Percentiles rank a stretch among this genome's conserved stretches.
Conservation (phyloP, 1,140 invertebrate genomes). For the Cotesia typhae region DNA sequence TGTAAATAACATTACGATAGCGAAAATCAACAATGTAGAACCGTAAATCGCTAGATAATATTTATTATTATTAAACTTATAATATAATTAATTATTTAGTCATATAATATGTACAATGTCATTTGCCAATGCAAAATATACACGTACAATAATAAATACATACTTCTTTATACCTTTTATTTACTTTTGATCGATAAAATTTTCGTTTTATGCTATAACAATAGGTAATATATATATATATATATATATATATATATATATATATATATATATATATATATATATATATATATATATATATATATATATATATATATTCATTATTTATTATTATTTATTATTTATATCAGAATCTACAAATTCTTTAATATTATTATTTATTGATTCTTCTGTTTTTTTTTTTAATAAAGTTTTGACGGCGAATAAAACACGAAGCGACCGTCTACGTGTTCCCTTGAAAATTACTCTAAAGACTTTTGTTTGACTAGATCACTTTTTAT, state of each 20-base stretch:
- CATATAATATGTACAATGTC: conserved; percentile 46
- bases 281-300: no score
- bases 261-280: no score
- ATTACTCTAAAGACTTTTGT: conserved; percentile 46
- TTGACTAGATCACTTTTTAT: conserved; percentile 63
- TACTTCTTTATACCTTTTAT: conserved; percentile 20
- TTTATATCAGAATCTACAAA: conserved; percentile 30
- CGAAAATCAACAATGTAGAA: conserved; percentile 53
- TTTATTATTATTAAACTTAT: conserved; percentile 16
- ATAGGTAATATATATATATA: conserved; percentile 15
- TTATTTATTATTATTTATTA: no score
- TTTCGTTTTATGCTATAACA: conserved; percentile 38
- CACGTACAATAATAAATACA: conserved; percentile 36
- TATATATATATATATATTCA: no score
- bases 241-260: no score
- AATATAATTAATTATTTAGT: conserved; percentile 32
- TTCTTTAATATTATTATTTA: not conserved
- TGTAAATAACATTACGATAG: conserved; percentile 55
- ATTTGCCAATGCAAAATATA: conserved; percentile 37
- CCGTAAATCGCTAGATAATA: conserved; percentile 46
- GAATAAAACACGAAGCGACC: conserved; percentile 42
- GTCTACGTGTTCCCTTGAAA: conserved; percentile 41
- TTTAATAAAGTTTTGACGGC: conserved; percentile 41
- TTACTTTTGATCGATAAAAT: conserved; percentile 34
- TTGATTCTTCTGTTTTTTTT: not conserved